phyloP scores from a whole-genome alignment of 2,888 invertebrate genomes.

The Amphipoea lucens region DNA sequence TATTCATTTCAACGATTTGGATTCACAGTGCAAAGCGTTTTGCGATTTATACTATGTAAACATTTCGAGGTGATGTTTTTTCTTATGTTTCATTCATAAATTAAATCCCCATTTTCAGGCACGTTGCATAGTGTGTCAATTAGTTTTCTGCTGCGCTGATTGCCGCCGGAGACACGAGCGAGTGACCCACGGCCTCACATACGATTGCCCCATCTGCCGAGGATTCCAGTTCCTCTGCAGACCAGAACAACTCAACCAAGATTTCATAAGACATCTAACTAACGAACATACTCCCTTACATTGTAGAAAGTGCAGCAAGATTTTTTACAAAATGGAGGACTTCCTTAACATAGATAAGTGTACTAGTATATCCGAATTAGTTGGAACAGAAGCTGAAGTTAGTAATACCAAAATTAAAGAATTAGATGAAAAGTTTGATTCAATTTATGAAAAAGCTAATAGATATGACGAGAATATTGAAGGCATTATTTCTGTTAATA shows the following conservation, averaged over 20 bases:
- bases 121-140: conserved; percentile 85
- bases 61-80: not conserved
- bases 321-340: conserved; percentile 83
- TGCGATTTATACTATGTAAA: not conserved
- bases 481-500: conserved; percentile 80
- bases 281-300: conserved; percentile 82
- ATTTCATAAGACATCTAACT: conserved; percentile 80
- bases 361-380: conserved; percentile 82
- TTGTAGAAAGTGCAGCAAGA: conserved; percentile 83
- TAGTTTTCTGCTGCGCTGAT: conserved; percentile 84
- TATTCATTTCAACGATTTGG: not conserved
- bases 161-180: conserved; percentile 86
- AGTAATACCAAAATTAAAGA: conserved; percentile 63
- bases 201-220: conserved; percentile 86
- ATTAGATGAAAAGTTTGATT: conserved; percentile 83
- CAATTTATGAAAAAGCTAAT: conserved; percentile 78
- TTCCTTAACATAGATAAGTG: conserved; percentile 81
- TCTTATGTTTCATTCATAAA: not conserved
- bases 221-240: conserved; percentile 80
- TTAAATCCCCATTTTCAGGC: conserved; percentile 74
- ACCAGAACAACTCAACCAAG: conserved; percentile 75
- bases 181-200: conserved; percentile 79
- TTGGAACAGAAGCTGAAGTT: conserved; percentile 68
- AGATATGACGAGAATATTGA: conserved; percentile 76
- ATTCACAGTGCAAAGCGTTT: not conserved